These are phyloP conservation scores for Percopsis omiscomaycus DNA, from an alignment of 2,797 vertebrate species.

Conservation along the genomic window DNA sequence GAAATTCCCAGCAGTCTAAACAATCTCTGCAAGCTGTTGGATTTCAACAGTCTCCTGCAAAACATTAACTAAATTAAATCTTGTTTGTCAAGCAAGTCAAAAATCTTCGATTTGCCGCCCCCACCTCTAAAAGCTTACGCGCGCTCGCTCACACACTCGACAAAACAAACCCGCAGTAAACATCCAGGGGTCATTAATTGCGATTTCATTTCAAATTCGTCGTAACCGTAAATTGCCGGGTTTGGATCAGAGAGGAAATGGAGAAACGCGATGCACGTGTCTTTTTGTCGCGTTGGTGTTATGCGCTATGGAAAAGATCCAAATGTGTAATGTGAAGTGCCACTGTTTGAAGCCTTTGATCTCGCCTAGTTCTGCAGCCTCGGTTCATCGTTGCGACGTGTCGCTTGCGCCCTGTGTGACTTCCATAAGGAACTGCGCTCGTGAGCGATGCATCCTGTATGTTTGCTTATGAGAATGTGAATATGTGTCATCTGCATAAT, in stretches of 20 bases:
- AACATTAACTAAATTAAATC: conserved; percentile 56
- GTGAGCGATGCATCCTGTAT: conserved; percentile 70
- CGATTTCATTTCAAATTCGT: conserved; percentile 80
- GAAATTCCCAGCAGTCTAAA: conserved; percentile 47
- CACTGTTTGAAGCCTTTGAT: conserved; percentile 86
- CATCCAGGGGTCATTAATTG: conserved; percentile 76
- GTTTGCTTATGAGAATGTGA: conserved; percentile 70
- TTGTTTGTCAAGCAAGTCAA: conserved; percentile 31
- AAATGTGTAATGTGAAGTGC: conserved; percentile 84
- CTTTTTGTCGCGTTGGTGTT: conserved; percentile 75
- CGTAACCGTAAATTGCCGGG: conserved; percentile 74
- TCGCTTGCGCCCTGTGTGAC: conserved; percentile 67
- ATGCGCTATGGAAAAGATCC: conserved; percentile 76
- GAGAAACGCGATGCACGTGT: conserved; percentile 75
- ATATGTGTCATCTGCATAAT: conserved; percentile 80
- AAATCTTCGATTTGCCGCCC: conserved; percentile 9
- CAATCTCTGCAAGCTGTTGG: conserved; percentile 36
- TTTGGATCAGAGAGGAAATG: conserved; percentile 78
- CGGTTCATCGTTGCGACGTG: conserved; percentile 69
- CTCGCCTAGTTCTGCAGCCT: conserved; percentile 72
- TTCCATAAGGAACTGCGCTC: conserved; percentile 64
- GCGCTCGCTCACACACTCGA: conserved; percentile 28
- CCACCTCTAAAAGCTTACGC: conserved; percentile 32
- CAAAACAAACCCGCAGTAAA: conserved; percentile 19
- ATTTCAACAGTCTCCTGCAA: conserved; percentile 35